These are phyloP conservation scores for Enteromius mattozi DNA, from an alignment of 2,797 vertebrate genomes.

Conservation along the genomic window DNA sequence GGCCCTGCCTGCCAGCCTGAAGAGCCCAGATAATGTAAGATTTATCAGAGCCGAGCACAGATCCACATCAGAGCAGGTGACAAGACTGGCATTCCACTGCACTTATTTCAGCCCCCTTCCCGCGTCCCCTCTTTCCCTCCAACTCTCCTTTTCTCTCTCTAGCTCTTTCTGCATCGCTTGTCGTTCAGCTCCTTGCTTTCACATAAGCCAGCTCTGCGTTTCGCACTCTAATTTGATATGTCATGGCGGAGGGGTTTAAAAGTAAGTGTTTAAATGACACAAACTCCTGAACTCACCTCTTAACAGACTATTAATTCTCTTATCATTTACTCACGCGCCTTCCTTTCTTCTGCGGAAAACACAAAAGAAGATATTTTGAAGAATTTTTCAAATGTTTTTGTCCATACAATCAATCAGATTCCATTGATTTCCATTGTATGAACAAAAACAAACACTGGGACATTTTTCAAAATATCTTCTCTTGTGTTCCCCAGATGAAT, in stretches of 20 bases:
- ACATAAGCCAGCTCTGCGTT: slow-evolving; percentile 28
- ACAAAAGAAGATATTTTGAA: neutral
- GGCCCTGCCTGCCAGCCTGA: slow-evolving; percentile 74
- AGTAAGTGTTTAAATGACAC: slow-evolving; percentile 13
- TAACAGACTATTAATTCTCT: slow-evolving; percentile 10
- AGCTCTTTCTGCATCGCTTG: slow-evolving; percentile 45
- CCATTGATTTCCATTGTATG: neutral
- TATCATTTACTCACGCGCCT: neutral
- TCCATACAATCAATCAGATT: neutral
- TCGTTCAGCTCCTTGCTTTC: slow-evolving; percentile 15
- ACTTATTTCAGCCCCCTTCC: slow-evolving; percentile 59
- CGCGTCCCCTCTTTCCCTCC: slow-evolving; percentile 32
- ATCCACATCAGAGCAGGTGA: slow-evolving; percentile 68
- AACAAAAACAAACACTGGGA: neutral
- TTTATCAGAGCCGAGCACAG: slow-evolving; percentile 74
- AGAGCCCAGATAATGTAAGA: slow-evolving; percentile 77
- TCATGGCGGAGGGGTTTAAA: slow-evolving; percentile 1
- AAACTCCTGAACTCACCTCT: slow-evolving; percentile 14
- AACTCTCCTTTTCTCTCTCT: slow-evolving; percentile 47
- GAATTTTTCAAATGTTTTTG: neutral
- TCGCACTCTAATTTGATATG: slow-evolving; percentile 29
- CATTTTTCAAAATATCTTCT: neutral
- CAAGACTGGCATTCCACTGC: slow-evolving; percentile 61
- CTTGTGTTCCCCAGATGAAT: neutral
- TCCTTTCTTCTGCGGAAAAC: neutral